Evolutionary conservation across 2,888 invertebrate genomes (phyloP).

Genomic region (Autographa gamma): DNA sequence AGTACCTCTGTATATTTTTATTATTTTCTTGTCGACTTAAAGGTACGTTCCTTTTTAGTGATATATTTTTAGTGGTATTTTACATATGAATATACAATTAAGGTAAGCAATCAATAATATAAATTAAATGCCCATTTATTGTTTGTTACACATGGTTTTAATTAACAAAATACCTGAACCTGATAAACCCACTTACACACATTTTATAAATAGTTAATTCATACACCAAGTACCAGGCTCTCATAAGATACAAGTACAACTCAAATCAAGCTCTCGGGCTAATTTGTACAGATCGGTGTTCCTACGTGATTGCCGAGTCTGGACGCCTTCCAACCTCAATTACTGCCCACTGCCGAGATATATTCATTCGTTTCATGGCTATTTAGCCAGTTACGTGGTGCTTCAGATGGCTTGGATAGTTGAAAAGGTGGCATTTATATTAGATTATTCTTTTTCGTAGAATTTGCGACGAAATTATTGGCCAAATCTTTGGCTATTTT

Average conservation of each 20-base stretch:
- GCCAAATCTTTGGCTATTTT: not conserved
- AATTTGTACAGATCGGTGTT: slow-evolving; percentile 39
- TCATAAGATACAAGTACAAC: slow-evolving; percentile 14
- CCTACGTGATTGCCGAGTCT: slow-evolving; percentile 26
- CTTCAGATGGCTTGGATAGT: not conserved
- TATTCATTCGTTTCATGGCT: slow-evolving; percentile 24
- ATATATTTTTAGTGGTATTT: too few relatives aligned
- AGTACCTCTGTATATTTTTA: too few relatives aligned
- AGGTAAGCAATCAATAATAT: too few relatives aligned
- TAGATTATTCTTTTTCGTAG: not conserved
- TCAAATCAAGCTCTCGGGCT: slow-evolving; percentile 23
- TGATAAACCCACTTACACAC: too few relatives aligned
- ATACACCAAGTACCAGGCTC: slow-evolving; percentile 13
- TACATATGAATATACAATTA: too few relatives aligned
- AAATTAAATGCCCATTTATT: too few relatives aligned
- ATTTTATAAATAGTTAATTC: not conserved
- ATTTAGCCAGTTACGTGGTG: slow-evolving; percentile 18
- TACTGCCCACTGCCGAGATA: slow-evolving; percentile 29
- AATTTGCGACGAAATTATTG: not conserved
- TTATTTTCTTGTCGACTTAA: too few relatives aligned
- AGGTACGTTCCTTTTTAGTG: too few relatives aligned
- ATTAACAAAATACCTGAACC: too few relatives aligned
- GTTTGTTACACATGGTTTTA: too few relatives aligned
- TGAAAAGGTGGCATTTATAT: not conserved
- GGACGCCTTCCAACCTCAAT: slow-evolving; percentile 45